Conservation (phyloP, 2,888 invertebrate genomes). For the Pogonocherus hispidulus region DNA sequence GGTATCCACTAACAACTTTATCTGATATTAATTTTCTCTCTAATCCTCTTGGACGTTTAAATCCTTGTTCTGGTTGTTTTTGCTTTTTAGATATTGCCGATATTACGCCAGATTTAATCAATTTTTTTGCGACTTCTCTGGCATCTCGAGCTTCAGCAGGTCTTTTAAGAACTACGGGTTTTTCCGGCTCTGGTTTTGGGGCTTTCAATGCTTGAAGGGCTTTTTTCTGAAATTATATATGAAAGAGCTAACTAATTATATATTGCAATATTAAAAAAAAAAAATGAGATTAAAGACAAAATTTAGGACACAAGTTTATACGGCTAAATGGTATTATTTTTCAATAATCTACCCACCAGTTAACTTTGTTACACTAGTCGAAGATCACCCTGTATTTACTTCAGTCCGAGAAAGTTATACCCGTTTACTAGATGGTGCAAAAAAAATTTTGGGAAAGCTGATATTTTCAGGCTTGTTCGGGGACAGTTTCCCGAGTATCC, state of each 20-base stretch:
- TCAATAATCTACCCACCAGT: no score
- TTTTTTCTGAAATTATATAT: constrained; percentile 76
- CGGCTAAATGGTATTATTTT: no score
- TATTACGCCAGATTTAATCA: constrained; percentile 94
- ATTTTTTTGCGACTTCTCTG: constrained; percentile 92
- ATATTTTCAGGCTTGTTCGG: no score
- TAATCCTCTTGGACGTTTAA: constrained; percentile 88
- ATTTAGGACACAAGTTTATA: no score
- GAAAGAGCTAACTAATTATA: constrained; percentile 58
- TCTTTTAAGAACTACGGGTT: constrained; percentile 84
- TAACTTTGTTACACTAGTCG: no score
- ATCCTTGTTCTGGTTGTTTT: constrained; percentile 87
- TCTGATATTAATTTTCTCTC: constrained; percentile 84
- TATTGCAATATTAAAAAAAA: no score
- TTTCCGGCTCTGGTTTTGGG: constrained; percentile 92
- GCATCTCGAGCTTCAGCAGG: constrained; percentile 93
- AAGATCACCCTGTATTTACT: no score
- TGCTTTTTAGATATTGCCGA: constrained; percentile 87
- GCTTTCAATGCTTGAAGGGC: constrained; percentile 84
- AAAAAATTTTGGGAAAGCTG: no score
- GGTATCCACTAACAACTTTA: constrained; percentile 87
- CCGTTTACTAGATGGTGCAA: no score
- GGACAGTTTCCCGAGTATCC: no score
- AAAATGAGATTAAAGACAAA: no score
- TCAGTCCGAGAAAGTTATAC: no score